Percentiles rank a stretch among this genome's conserved stretches.
These are phyloP conservation scores for Cnemophilus loriae DNA, from an alignment of 2,113 vertebrate species.

Conservation along the genomic window DNA sequence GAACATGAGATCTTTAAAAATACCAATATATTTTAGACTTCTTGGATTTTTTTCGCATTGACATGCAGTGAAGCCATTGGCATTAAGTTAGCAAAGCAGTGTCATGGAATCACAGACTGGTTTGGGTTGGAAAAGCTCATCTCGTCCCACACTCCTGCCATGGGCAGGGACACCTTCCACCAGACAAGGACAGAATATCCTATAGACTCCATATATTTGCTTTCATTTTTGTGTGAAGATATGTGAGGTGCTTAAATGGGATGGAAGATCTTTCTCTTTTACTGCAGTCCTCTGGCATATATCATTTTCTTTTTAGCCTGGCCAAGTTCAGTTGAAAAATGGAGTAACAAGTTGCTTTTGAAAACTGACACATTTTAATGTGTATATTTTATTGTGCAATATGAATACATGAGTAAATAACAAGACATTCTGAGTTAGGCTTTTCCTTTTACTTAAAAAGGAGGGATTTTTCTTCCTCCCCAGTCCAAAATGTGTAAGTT, in stretches of 20 bases:
- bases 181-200: background rate
- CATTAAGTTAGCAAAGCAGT: background rate
- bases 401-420: background rate
- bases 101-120: background rate
- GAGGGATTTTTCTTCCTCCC: background rate
- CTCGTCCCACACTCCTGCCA: fast-evolving
- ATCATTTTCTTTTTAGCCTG: background rate
- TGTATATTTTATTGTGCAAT: background rate
- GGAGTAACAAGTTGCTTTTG: background rate
- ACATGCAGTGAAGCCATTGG: background rate
- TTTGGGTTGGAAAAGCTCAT: background rate
- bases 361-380: background rate
- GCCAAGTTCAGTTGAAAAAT: background rate
- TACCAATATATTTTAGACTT: background rate
- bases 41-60: background rate
- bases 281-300: background rate
- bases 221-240: background rate
- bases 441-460: background rate
- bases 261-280: background rate
- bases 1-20: background rate
- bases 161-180: background rate
- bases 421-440: background rate
- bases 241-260: background rate
- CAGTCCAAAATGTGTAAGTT: background rate
- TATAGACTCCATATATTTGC: background rate